Evolutionary conservation across 2,113 vertebrate species (phyloP), one percentile per base, ranked within the genome.

Genomic region (Lepisosteus oculatus): DNA sequence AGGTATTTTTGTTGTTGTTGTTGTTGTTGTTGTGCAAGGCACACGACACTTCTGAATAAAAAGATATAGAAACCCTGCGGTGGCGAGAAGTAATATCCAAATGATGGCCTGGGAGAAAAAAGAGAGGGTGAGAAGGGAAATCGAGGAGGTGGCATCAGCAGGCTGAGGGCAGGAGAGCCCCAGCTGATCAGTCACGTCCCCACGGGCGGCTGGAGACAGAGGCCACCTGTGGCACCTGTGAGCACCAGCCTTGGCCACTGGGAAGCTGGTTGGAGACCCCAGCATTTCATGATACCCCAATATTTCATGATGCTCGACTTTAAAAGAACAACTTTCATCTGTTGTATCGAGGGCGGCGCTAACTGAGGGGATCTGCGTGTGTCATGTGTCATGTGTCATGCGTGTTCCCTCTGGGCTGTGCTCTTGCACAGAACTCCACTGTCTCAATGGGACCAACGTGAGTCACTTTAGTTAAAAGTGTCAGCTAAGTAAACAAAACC

Each of bases 101-200:
- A 57, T 70, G 43, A 70, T 69, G 15, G 57, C 51, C 47, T n/a
- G 41, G 43, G 56, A 57, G 43, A 43, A 17, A 57, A 69, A 57
- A 3, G 13, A 55, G 41, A 69, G 54, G 45, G 47, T 67, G 17
- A 12, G 11, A 61, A 44, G 14, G 2, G 47, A 51, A 67, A 43
- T 67, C 6, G 15, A 67, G 57, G 2, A 41, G 43, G 56, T 3
- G n/a, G 43, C 43, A 3, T 55, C 9, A 61, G 72, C n/a, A n/a
- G 3, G 43, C n/a, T 8, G 65, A 42, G 3, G 43, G 8, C n/a
- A 13, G 47, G 6, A 6, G 44, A 51, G 65, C 45, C n/a, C 66
- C 15, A 51, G 15, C 66, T 45, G 54, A 67, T 51, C 15, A 67
- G 66, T 67, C 66, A 67, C 15, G 47, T 67, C 66, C 47, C 66